Conservation (phyloP, 2,888 invertebrate species). For the Agrilus cyanescens region DNA sequence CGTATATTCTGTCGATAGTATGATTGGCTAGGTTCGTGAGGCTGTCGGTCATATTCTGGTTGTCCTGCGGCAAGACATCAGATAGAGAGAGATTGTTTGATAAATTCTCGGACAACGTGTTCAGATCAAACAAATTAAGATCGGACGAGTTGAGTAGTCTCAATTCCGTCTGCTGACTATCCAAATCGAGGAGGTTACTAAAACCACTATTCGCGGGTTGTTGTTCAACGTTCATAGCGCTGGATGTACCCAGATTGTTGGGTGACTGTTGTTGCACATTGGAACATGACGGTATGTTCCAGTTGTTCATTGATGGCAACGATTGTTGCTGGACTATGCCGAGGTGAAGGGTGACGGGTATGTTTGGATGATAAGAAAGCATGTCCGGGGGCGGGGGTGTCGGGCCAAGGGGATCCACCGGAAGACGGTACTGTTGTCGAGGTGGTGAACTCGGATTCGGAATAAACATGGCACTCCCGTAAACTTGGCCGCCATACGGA, state of each 20-base stretch:
- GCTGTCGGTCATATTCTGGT: constrained; percentile 42
- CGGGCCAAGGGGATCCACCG: constrained; percentile 10
- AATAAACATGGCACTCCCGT: constrained; percentile 19
- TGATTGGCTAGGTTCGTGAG: constrained; percentile 40
- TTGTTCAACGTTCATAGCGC: constrained; percentile 13
- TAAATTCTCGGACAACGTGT: constrained; percentile 36
- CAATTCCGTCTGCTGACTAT: constrained; percentile 36
- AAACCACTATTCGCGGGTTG: constrained; percentile 16
- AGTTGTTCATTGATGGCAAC: constrained; percentile 9
- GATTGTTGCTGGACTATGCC: constrained; percentile 3
- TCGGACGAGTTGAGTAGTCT: constrained; percentile 34
- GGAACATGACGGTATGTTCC: constrained; percentile 11
- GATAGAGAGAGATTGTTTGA: constrained; percentile 38
- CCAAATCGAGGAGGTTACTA: constrained; percentile 33
- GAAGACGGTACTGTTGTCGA: constrained; percentile 11
- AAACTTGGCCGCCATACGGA: constrained; percentile 21
- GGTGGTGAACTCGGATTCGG: constrained; percentile 14
- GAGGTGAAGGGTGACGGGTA: constrained; percentile 1
- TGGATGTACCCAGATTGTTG: constrained; percentile 4
- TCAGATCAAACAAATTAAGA: constrained; percentile 28
- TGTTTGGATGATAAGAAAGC: constrained; percentile 1
- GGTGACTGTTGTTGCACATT: constrained; percentile 1
- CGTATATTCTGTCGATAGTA: constrained; percentile 34
- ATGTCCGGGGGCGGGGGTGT: constrained; percentile 12
- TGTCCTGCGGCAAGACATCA: constrained; percentile 25